Conservation (phyloP, 2,888 invertebrate species). For the Acronicta leporina region DNA sequence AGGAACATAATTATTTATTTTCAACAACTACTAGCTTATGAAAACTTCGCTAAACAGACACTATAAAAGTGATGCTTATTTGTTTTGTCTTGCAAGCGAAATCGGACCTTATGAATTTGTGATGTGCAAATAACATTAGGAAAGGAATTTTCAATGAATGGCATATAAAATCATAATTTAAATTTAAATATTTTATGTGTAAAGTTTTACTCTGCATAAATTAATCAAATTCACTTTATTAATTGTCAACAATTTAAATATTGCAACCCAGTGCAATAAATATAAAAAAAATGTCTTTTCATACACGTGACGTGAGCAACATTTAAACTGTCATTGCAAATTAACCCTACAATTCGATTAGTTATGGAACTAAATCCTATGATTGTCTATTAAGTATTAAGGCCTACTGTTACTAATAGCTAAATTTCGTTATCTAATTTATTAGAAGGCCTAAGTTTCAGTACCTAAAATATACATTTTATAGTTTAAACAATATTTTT, state of each 20-base stretch:
- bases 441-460: constrained; percentile 47
- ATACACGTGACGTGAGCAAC: constrained; percentile 38
- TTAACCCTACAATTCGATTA: constrained; percentile 40
- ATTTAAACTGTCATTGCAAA: constrained; percentile 29
- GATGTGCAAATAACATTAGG: too few relatives aligned
- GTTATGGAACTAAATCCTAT: constrained; percentile 40
- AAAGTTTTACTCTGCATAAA: too few relatives aligned
- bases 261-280: constrained; percentile 12
- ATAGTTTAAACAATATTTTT: too few relatives aligned
- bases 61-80: too few relatives aligned
- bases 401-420: constrained; percentile 49
- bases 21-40: too few relatives aligned
- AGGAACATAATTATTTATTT: too few relatives aligned
- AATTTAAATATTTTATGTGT: too few relatives aligned
- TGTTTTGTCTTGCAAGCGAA: too few relatives aligned
- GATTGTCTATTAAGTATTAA: constrained; percentile 54
- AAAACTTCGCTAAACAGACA: too few relatives aligned
- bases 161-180: too few relatives aligned
- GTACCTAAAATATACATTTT: constrained; percentile 18
- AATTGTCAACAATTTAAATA: constrained; percentile 3
- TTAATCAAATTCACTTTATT: not conserved
- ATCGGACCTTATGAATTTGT: too few relatives aligned
- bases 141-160: too few relatives aligned
- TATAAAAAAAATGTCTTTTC: constrained; percentile 55
- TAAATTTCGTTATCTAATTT: constrained; percentile 44